A percentile compares a stretch with the other conserved stretches of the same genome.
These are phyloP conservation scores for Leiothrix lutea DNA, from an alignment of 2,113 vertebrate species.

Conservation along the genomic window DNA sequence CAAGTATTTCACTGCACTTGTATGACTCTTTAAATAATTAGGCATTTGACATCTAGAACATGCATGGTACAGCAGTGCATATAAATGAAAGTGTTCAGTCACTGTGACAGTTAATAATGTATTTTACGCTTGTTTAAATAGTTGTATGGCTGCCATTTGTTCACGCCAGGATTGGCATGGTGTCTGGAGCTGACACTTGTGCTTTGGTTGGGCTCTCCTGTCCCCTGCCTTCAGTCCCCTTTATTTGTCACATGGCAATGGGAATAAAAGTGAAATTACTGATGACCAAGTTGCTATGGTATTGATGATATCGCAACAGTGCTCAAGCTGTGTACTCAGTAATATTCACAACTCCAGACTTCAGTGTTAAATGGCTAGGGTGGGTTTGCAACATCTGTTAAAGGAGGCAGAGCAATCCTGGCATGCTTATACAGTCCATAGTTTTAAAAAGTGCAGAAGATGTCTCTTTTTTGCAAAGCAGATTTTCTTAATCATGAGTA, in stretches of 20 bases:
- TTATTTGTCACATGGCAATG: neutral
- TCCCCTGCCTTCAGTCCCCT: neutral
- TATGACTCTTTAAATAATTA: neutral
- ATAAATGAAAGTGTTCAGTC: neutral
- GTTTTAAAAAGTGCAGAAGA: neutral
- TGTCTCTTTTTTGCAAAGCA: neutral
- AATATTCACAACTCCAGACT: neutral
- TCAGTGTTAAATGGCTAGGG: neutral
- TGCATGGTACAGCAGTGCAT: neutral
- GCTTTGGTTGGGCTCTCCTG: neutral
- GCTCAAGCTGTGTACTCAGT: neutral
- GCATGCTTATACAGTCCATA: neutral
- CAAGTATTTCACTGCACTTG: neutral
- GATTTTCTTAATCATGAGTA: neutral
- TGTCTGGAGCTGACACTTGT: neutral
- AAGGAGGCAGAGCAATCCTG: neutral
- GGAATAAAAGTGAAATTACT: neutral
- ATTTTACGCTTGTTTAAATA: neutral
- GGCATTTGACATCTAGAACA: neutral
- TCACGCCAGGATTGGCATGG: neutral
- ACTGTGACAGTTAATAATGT: neutral
- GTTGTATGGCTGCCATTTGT: neutral
- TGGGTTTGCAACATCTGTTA: neutral
- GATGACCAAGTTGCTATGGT: neutral
- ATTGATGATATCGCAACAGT: neutral